Evolutionary conservation across 1,140 invertebrate species (phyloP), one percentile per base, ranked within the genome.

Genomic region (Contarinia nasturtii): DNA sequence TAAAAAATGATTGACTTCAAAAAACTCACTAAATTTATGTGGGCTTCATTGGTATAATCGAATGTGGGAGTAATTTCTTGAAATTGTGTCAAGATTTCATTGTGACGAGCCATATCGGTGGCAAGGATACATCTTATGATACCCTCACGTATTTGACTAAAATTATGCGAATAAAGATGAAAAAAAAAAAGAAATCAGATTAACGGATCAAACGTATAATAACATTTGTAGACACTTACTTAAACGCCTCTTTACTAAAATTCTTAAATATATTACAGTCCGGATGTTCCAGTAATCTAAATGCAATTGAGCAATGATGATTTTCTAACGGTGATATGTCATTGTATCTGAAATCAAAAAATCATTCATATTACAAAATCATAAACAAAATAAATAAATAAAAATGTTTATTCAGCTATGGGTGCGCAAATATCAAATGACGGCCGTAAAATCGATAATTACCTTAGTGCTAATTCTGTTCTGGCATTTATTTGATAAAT

Each of bases 271-370:
- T 84, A 64, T 86, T 86, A 59, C 79, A 82, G 49, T 84, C 77
- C 14, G 74, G 73, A 47, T 78, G 69, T 57, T 82, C 80, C 36
- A 89, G 67, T 37, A 89, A 77, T 27, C 82, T 75, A 65, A 89
- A 89, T 11, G 85, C 79, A 41, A 88, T 82, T 22, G 84, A 86
- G 60, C 85, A 89, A 56, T 90, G 86, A 62, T 90, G 86, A 65
- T 89, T 90, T 60, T 90, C 86, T 53, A 90, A 65, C 1, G 86
- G 86, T 40, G 85, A 88, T 51, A 88, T 86, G 65, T 90, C 86
- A 63, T 89, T 89, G 65, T 89, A 90, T 34, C 64, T 65, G 48
- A 50, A 53, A 40, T 20, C 38, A 43, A 50, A 18, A 21, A 47
- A 44, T 21, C 3, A 15, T n/a, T n/a, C n/a, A n/a, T n/a, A n/a